Evolutionary conservation across 1,140 invertebrate species (phyloP), one percentile per base, ranked within the genome.

Genomic region (Listronotus oregonensis): DNA sequence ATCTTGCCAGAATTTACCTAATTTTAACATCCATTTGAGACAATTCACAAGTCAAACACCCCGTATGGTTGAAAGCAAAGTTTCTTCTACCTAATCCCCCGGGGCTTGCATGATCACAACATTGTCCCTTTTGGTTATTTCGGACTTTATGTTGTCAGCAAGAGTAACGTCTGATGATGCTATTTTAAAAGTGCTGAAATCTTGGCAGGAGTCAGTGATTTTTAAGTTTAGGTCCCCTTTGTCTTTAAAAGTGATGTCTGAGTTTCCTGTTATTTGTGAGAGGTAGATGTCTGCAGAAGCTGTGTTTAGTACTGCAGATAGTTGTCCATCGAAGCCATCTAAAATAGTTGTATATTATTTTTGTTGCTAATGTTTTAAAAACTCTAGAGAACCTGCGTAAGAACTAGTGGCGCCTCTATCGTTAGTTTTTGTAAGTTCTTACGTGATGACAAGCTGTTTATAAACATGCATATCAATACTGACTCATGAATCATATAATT

Each of bases 301-400:
- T 43, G 68, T 61, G 15, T 65, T 62, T 21, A 73, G 43, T 0
- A 64, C 11, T 37, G 66, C 46, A 4, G 54, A 46, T 15, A 71
- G 32, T 44, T 65, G 27, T 9, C 73, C 73, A 68, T 75, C 73
- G 42, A 73, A 69, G 39, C 70, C 66, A 55, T 59, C 72, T 75
- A 37, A 67, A 68, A 18, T 50, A 49, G 1, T 27, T 27, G 1
- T 27, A 27, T 27, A 3, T 27, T 27, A 27, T 27, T 27, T 27
- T 27, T 27, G 21, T 5, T 27, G 21, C 21, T 27, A 5, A n/a
- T 27, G 1, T 27, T 27, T 27, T 27, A 27, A 27, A 27, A 1
- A 27, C 2, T 27, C 1, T 27, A 3, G 21, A 27, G 5, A 27
- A 27, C 21, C n/a, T n/a, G n/a, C n/a, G n/a, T n/a, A n/a, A n/a